These are phyloP conservation scores for Spondyliosoma cantharus DNA, from an alignment of 2,797 vertebrate genomes.

Conservation along the genomic window DNA sequence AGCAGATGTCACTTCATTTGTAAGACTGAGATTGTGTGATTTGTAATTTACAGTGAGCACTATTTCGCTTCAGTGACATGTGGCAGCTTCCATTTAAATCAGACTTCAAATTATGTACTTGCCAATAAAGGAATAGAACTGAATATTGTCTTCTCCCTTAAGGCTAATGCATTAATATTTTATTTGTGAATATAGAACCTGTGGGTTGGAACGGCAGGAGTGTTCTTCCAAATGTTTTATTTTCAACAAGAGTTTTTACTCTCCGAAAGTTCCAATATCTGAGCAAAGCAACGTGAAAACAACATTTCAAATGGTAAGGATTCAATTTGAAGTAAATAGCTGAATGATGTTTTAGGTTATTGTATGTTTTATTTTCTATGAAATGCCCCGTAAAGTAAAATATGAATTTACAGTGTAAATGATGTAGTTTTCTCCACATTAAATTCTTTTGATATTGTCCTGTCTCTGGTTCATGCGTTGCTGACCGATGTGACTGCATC, in stretches of 20 bases:
- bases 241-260: constrained; percentile 22
- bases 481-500: constrained; percentile 92
- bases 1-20: constrained; percentile 81
- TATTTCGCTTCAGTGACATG: constrained; percentile 83
- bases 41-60: constrained; percentile 84
- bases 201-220: constrained; percentile 59
- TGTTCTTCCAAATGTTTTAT: constrained; percentile 41
- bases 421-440: constrained; percentile 80
- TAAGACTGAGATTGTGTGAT: constrained; percentile 82
- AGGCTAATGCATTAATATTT: constrained; percentile 65
- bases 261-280: constrained; percentile 40
- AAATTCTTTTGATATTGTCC: constrained; percentile 81
- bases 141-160: constrained; percentile 80
- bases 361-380: constrained; percentile 69
- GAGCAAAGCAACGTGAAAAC: constrained; percentile 28
- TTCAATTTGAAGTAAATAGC: constrained; percentile 62
- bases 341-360: constrained; percentile 71
- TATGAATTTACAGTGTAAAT: constrained; percentile 85
- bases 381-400: constrained; percentile 64
- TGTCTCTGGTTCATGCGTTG: constrained; percentile 95
- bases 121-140: constrained; percentile 81
- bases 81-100: constrained; percentile 84
- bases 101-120: constrained; percentile 78
- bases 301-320: constrained; percentile 57
- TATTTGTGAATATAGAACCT: constrained; percentile 78